phyloP scores from a whole-genome alignment of 2,797 vertebrate genomes.

The Neosilurus hyrtlii region DNA sequence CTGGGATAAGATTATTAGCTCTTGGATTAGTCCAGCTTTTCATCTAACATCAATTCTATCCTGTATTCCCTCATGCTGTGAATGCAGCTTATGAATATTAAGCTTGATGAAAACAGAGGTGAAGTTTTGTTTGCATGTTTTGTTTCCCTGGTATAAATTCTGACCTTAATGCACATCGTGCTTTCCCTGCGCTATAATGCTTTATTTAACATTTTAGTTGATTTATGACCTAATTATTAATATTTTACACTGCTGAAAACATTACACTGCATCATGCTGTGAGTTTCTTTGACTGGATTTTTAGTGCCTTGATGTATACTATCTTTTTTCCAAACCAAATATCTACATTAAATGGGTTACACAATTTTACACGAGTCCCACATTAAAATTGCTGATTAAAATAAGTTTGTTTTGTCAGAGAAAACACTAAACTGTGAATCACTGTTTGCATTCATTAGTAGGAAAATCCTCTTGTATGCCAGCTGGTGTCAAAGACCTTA shows the following conservation, averaged over 20 bases:
- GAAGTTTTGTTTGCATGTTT: conserved; percentile 75
- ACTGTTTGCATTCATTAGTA: neutral
- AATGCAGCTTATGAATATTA: conserved; percentile 63
- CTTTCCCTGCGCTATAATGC: neutral
- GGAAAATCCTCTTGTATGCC: neutral
- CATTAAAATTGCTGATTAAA: neutral
- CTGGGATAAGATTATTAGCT: neutral
- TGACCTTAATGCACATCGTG: neutral
- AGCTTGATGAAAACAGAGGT: conserved; percentile 80
- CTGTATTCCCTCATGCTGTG: neutral
- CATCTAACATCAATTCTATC: neutral
- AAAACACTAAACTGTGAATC: neutral
- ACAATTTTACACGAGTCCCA: neutral
- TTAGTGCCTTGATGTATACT: neutral
- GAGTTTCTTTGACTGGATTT: neutral
- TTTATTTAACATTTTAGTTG: neutral
- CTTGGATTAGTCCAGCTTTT: neutral
- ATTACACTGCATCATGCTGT: neutral
- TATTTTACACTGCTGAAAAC: neutral
- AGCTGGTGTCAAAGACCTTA: conserved; percentile 13
- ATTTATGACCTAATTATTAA: neutral
- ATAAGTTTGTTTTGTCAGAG: neutral
- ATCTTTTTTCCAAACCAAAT: neutral
- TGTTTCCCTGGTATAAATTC: neutral
- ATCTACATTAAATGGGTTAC: neutral